Conservation (phyloP, 2,888 invertebrate genomes). For the Iphiclides podalirius region DNA sequence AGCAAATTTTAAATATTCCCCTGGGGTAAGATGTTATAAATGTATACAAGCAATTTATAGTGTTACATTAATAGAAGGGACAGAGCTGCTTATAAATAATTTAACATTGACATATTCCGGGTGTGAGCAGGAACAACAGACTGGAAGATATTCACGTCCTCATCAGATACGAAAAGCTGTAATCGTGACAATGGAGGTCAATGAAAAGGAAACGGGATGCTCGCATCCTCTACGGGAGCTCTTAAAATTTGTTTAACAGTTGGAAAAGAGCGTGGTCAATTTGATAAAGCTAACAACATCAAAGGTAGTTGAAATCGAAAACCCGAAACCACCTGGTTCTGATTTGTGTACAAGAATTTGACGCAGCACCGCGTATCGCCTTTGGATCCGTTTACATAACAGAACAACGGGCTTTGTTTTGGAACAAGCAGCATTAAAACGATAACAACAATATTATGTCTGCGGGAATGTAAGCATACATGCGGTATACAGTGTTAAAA, state of each 20-base stretch:
- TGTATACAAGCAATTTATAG: too few species aligned
- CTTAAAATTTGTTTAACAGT: too few species aligned
- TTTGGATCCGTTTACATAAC: slow-evolving; percentile 28
- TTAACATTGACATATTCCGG: too few species aligned
- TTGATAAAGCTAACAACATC: too few species aligned
- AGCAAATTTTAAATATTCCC: too few species aligned
- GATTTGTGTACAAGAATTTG: too few species aligned
- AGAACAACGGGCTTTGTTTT: slow-evolving; percentile 22
- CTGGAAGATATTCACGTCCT: slow-evolving; percentile 38
- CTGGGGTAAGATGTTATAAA: too few species aligned
- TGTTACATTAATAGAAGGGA: too few species aligned
- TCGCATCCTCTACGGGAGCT: slow-evolving; percentile 20
- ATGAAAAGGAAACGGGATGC: slow-evolving; percentile 19
- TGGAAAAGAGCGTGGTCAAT: too few species aligned
- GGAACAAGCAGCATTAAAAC: slow-evolving; percentile 11
- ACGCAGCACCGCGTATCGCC: too few species aligned
- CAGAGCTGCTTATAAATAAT: too few species aligned
- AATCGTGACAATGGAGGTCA: slow-evolving; percentile 12
- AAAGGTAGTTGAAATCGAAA: too few species aligned
- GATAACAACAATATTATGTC: slow-evolving; percentile 22
- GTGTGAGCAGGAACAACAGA: neutral
- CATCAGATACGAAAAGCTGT: slow-evolving; percentile 3
- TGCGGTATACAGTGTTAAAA: neutral
- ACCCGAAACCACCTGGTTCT: neutral
- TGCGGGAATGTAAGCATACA: slow-evolving; percentile 20